Base-by-base conservation (phyloP, 1,140 invertebrate species). In the Saccostrea echinata region DNA sequence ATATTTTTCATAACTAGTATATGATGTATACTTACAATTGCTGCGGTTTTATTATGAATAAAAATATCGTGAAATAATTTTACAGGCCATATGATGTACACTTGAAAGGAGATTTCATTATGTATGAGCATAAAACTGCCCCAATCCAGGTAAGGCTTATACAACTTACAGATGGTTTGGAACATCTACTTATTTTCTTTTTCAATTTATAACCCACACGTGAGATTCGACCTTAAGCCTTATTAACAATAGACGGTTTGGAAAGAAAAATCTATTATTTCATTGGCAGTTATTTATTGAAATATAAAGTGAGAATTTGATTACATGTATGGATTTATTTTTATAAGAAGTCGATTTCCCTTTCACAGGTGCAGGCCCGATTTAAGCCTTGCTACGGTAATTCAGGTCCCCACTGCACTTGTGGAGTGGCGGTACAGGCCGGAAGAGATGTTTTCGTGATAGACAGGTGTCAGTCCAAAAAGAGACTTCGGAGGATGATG, bases 11-110 rank as follows among this genome's bases (percentile, higher is more conserved):
- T 43, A 8, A 43, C 43, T 43, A 43, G 43, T 43, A 3, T 1
- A 3, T 43, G 43, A 43, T 43, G 43, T 6, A 43, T 43, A 3
- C 4, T 43, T 43, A 43, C 4, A 1, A 43, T 43, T 43, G 43
- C 43, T 43, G 9, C 43, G 43, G 4, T 4, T 43, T 1, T 43
- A 43, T 43, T 43, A 43, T 43, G 9, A 43, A 43, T 3, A 43
- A 1, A 43, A 3, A 9, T 43, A 43, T 43, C 43, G 6, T 43
- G 4, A 43, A 43, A 43, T 43, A 35, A 80, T 52, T 51, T 83
- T 83, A 52, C 43, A 83, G 81, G 43, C 81, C 81, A 55, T 83
- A 83, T 83, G 81, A 83, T 27, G 52, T 83, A 51, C 81, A 83
- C 43, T 83, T 83, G 43, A 24, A 24, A 30, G 81, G 81, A 24